Percentiles rank a stretch among this genome's conserved stretches.
Evolutionary conservation across 2,888 invertebrate species (phyloP).

Genomic region (Eudasyphora cyanicolor): DNA sequence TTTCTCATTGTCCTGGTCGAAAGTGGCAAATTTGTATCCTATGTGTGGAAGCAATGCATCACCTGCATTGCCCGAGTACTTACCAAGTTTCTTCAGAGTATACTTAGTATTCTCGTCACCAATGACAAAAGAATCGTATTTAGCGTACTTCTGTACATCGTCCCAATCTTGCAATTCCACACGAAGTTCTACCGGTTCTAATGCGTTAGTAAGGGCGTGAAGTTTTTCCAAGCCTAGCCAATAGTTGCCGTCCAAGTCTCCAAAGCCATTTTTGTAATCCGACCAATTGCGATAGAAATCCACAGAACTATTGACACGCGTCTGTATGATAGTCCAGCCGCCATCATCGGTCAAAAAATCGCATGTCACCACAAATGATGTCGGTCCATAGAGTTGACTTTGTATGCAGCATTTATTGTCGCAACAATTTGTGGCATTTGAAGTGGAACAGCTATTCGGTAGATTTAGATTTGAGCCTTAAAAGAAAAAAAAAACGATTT

Average conservation of each 20-base stretch:
- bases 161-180: neutral
- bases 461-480: too few species aligned
- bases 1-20: constrained; percentile 30
- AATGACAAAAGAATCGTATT: neutral
- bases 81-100: neutral
- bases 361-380: neutral
- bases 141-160: neutral
- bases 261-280: neutral
- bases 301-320: neutral
- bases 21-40: constrained; percentile 23
- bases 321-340: constrained; percentile 10
- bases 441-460: neutral
- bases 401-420: neutral
- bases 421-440: neutral
- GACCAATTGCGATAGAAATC: constrained; percentile 12
- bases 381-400: neutral
- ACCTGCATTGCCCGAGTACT: neutral
- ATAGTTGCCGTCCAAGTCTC: neutral
- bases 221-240: constrained; percentile 2
- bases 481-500: too few species aligned
- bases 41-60: neutral
- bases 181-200: neutral
- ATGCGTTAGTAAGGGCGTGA: neutral
- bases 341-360: neutral
- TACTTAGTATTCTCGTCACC: neutral